Base-by-base conservation (phyloP, 1,140 invertebrate genomes). In the Eriosoma lanigerum region DNA sequence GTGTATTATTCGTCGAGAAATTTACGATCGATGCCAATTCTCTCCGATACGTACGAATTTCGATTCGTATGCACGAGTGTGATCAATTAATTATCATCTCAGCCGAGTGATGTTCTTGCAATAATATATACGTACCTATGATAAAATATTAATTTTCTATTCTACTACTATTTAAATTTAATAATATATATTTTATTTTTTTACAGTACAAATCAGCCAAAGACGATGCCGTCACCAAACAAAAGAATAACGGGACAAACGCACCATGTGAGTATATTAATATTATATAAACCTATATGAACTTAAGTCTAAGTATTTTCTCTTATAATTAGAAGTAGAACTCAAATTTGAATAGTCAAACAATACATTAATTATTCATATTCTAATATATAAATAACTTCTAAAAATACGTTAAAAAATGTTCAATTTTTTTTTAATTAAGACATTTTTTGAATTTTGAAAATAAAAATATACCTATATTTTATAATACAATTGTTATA, bases 251-350 rank as follows among this genome's bases (percentile, higher is more conserved):
- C 75, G 32, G 17, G 50, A 46, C 56, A 17, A 62, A 78, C 38
- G 10, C 75, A 46, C 26, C 38, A 60, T 60, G 75, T 78, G 21
- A 62, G 75, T 78, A 48, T 52, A 13, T 29, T 21, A n/a, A 54
- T 13, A 12, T n/a, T n/a, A n/a, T n/a, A n/a, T n/a, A n/a, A n/a
- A n/a, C n/a, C n/a, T n/a, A n/a, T n/a, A n/a, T n/a, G n/a, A n/a
- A n/a, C 19, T 32, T n/a, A 58, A 19, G 32, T 38, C 38, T 64
- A 64, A 8, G 10, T n/a, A n/a, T n/a, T 62, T 12, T 2, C 29
- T 6, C 26, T 19, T 62, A 62, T 66, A 38, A 21, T 10, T 44
- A 19, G 29, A 60, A 12, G 8, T 26, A 12, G 26, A 17, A 17
- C 9, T n/a, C 26, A 64, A 38, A 38, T 3, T 8, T n/a, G 38